Percentiles rank a stretch among this genome's conserved stretches.
These are phyloP conservation scores for Slavum lentiscoides DNA, from an alignment of 2,888 invertebrate species.

Conservation along the genomic window DNA sequence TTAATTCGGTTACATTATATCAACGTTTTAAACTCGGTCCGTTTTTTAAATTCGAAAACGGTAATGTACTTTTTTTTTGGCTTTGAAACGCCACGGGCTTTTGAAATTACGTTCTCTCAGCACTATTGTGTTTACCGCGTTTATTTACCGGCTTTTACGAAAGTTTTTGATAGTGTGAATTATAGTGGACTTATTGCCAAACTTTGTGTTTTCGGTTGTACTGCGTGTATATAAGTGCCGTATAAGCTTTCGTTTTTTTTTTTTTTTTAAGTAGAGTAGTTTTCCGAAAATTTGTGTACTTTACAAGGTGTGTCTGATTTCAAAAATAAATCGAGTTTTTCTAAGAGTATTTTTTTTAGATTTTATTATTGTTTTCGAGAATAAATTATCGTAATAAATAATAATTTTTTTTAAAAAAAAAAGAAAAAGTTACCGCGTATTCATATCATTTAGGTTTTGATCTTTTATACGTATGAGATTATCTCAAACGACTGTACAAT, in stretches of 20 bases:
- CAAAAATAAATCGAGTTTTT: no score
- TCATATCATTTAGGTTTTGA: no score
- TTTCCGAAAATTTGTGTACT: background rate
- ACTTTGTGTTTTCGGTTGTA: slow-evolving; percentile 1
- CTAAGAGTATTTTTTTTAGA: no score
- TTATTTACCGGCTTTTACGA: slow-evolving; percentile 20
- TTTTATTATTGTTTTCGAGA: no score
- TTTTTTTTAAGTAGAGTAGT: background rate
- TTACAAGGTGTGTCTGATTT: background rate
- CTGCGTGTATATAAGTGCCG: no score
- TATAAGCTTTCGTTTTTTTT: no score
- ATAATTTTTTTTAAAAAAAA: no score
- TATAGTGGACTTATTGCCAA: slow-evolving; percentile 39
- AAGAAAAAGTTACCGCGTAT: no score
- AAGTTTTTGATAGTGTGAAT: slow-evolving; percentile 46
- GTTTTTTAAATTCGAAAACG: background rate
- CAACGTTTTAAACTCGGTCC: background rate
- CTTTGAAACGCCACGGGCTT: slow-evolving; percentile 19
- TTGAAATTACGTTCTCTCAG: slow-evolving; percentile 37
- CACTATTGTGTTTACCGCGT: slow-evolving; percentile 15
- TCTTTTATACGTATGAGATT: no score
- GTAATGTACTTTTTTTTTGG: slow-evolving; percentile 6
- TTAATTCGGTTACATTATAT: background rate
- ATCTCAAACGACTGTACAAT: no score
- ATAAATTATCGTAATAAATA: no score